Evolutionary conservation across 2,113 vertebrate genomes (phyloP).

Genomic region (Antennarius striatus): DNA sequence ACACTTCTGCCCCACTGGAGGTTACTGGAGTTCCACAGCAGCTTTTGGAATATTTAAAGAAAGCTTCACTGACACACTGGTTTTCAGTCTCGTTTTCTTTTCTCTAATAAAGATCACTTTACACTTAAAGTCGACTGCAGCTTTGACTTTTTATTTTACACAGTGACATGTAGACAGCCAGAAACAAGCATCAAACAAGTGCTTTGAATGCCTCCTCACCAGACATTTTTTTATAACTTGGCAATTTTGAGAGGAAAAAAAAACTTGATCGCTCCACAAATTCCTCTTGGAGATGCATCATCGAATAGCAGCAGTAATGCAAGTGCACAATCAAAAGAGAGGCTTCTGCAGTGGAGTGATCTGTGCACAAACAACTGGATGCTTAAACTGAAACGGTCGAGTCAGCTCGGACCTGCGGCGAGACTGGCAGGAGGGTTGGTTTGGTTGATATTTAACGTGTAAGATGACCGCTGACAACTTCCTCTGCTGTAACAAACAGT

Average conservation of each 20-base stretch:
- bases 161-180: conserved; percentile 12
- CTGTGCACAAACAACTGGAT: background rate
- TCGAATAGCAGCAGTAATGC: conserved; percentile 24
- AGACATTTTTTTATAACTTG: background rate
- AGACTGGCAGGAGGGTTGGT: conserved; percentile 4
- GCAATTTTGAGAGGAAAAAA: background rate
- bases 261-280: background rate
- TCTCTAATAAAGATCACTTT: conserved; percentile 11
- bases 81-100: conserved; percentile 23
- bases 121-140: background rate
- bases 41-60: conserved; percentile 33
- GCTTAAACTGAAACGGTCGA: too few relatives aligned
- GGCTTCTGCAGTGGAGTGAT: conserved; percentile 2
- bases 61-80: conserved; percentile 9
- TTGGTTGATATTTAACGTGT: conserved; percentile 30
- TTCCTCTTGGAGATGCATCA: conserved; percentile 21
- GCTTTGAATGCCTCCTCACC: background rate
- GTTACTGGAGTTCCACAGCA: background rate
- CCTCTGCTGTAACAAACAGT: conserved; percentile 9
- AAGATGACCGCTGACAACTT: conserved; percentile 20
- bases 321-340: conserved; percentile 12
- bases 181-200: conserved; percentile 11
- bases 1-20: background rate
- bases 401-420: too few relatives aligned
- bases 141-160: conserved; percentile 32